Evolutionary conservation across 2,113 vertebrate species (phyloP), one percentile per base, ranked within the genome.

Genomic region (Muntiacus reevesi): DNA sequence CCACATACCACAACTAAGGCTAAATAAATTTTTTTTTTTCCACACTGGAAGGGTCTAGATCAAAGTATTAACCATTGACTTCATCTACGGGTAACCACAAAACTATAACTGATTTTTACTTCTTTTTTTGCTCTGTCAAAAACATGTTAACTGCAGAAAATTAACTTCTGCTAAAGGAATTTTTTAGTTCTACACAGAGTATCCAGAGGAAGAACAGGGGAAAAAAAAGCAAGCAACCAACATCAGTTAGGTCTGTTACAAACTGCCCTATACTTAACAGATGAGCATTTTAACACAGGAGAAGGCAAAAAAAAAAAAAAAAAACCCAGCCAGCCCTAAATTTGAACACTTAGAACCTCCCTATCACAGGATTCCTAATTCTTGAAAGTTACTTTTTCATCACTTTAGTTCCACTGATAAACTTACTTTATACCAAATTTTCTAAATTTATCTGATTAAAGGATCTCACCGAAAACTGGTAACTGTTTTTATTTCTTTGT

Each of bases 71-170:
- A 94, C 55, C 54, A 78, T 0, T 82, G 47, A 17, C 36, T 97
- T 97, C 60, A 97, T 15, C 47, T 84, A 55, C 76, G 28, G 25
- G 36, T 59, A 74, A 40, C 67, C 78, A 86, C 59, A 89, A 87
- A 94, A 94, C 62, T 89, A 47, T 7, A 76, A 27, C 19, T 91
- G 14, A 93, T 60, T 76, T 87, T 94, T 59, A 87, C 45, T 87
- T 93, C 87, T 54, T n/a, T 88, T 91, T 90, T 94, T 36, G 28
- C 9, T 88, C 11, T 76, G 86, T 82, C 54, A 96, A 97, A 97
- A 96, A 57, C n/a, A 93, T 19, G 4, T 27, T 67, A 52, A 89
- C 55, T 52, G 28, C 62, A 95, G 55, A 93, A 96, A 89, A 76
- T 55, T 89, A 55, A 83, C n/a, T 83, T 95, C 71, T 62, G 45